Evolutionary conservation across 2,888 invertebrate genomes (phyloP).

Genomic region (Apoda limacodes): DNA sequence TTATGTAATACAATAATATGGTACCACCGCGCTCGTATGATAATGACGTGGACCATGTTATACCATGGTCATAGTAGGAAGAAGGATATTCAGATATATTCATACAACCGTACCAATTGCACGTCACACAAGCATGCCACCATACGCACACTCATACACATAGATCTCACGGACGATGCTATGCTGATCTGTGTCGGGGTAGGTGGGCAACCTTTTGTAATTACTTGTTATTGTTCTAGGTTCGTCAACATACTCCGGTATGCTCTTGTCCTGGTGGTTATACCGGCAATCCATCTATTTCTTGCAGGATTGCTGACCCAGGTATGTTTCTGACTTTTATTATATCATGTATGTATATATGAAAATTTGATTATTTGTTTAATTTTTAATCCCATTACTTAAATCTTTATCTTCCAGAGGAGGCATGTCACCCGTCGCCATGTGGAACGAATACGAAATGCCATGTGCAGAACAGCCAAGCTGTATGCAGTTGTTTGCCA

Average conservation of each 20-base stretch:
- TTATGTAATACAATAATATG: too few relatives aligned
- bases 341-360: slow-evolving; percentile 4
- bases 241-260: slow-evolving; percentile 80
- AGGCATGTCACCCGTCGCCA: slow-evolving; percentile 84
- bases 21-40: too few relatives aligned
- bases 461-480: slow-evolving; percentile 79
- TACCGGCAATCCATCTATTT: slow-evolving; percentile 81
- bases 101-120: too few relatives aligned
- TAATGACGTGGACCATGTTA: too few relatives aligned
- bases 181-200: too few relatives aligned
- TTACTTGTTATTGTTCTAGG: slow-evolving; percentile 32
- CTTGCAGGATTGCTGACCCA: slow-evolving; percentile 80
- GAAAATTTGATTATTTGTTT: slow-evolving; percentile 4
- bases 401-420: slow-evolving; percentile 65
- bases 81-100: too few relatives aligned
- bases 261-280: slow-evolving; percentile 84
- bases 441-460: slow-evolving; percentile 87
- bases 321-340: slow-evolving; percentile 50
- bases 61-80: too few relatives aligned
- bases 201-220: too few relatives aligned
- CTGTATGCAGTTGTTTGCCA: slow-evolving; percentile 82
- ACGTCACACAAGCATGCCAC: too few relatives aligned
- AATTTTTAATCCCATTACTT: too few relatives aligned
- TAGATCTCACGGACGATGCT: too few relatives aligned
- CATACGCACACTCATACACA: too few relatives aligned